Conservation (phyloP, 2,797 vertebrate genomes). For the Todus mexicanus region DNA sequence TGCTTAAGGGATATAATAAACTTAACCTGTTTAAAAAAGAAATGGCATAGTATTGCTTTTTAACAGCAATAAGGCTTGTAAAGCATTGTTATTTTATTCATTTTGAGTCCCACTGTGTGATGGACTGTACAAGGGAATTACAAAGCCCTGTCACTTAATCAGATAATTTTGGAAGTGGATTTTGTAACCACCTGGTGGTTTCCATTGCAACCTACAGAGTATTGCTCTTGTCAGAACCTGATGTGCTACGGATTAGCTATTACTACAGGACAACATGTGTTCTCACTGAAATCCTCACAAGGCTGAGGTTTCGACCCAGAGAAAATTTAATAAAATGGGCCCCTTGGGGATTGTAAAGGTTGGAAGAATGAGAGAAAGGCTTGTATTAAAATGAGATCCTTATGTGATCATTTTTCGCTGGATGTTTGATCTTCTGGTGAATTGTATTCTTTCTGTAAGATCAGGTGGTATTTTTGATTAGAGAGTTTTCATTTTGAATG, state of each 20-base stretch:
- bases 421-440: conserved; percentile 9
- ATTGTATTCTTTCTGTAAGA: background rate
- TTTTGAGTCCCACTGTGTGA: background rate
- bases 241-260: background rate
- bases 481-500: background rate
- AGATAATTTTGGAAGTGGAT: conserved; percentile 45
- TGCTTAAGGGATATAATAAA: background rate
- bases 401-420: background rate
- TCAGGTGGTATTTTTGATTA: conserved; percentile 9
- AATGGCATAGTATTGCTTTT: background rate
- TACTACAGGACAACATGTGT: background rate
- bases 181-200: conserved; percentile 48
- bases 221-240: background rate
- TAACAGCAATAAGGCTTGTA: background rate
- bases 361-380: background rate
- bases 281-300: background rate
- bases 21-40: background rate
- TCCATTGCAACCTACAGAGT: conserved; percentile 1
- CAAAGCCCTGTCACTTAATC: conserved; percentile 30
- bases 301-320: background rate
- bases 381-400: conserved; percentile 23
- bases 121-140: background rate
- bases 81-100: background rate
- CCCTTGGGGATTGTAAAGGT: background rate
- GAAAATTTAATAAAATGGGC: conserved; percentile 9